Evolutionary conservation across 2,888 invertebrate genomes (phyloP).

Genomic region (Aphidius colemani): DNA sequence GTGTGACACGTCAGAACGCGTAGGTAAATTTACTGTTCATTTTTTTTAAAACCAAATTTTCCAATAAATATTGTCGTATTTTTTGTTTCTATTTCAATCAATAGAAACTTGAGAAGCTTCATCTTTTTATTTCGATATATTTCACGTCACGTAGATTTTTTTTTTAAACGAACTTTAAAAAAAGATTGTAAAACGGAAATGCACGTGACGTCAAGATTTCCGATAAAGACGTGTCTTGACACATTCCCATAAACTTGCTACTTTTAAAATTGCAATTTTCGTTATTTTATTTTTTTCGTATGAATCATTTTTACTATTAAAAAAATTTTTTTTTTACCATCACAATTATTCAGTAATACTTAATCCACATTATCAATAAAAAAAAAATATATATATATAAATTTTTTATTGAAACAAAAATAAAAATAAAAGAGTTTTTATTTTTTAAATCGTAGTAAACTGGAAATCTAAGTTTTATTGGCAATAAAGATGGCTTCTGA

Average conservation of each 20-base stretch:
- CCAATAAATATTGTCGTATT: no score
- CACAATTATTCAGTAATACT: constrained; percentile 1
- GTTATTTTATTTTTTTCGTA: not conserved
- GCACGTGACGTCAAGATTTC: not conserved
- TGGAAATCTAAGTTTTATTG: constrained; percentile 23
- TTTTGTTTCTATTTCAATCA: no score
- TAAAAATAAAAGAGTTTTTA: not conserved
- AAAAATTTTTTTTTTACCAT: not conserved
- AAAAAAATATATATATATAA: not conserved
- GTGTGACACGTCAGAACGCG: not conserved
- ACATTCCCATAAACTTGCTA: not conserved
- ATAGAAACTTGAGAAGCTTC: not conserved
- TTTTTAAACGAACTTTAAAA: constrained; percentile 2
- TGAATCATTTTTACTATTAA: not conserved
- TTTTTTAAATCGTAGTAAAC: not conserved
- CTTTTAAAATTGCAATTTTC: not conserved
- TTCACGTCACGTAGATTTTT: constrained; percentile 6
- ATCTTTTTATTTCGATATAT: not conserved
- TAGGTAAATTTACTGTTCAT: not conserved
- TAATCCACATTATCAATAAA: not conserved
- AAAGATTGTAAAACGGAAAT: constrained; percentile 10
- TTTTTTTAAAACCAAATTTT: no score
- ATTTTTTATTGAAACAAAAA: not conserved
- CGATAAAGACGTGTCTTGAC: not conserved
- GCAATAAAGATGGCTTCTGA: constrained; percentile 26